Conservation (phyloP, 2,797 vertebrate species). For the Sparus aurata region DNA sequence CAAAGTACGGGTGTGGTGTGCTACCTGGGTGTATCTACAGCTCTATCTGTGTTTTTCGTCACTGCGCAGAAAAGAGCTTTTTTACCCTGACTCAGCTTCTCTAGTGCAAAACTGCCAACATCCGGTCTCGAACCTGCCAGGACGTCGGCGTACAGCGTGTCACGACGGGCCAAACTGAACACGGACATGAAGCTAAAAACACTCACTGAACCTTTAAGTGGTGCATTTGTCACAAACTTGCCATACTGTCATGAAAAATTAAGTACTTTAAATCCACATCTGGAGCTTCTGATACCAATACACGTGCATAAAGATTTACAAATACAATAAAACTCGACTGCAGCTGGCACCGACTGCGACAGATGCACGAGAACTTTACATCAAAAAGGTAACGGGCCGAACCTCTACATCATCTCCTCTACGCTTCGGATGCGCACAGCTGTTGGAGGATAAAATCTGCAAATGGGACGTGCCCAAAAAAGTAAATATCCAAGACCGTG, state of each 20-base stretch:
- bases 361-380: conserved; percentile 58
- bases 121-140: conserved; percentile 49
- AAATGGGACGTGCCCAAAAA: not conserved
- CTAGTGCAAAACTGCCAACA: conserved; percentile 71
- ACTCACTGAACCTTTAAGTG: conserved; percentile 26
- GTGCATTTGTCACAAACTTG: conserved; percentile 47
- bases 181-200: conserved; percentile 44
- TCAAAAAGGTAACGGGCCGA: conserved; percentile 22
- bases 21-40: conserved; percentile 61
- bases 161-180: conserved; percentile 45
- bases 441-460: conserved; percentile 27
- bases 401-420: conserved; percentile 19
- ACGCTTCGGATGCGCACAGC: not conserved
- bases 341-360: conserved; percentile 45
- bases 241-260: conserved; percentile 59
- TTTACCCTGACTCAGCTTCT: conserved; percentile 53
- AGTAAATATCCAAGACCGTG: conserved; percentile 33
- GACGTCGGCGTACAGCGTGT: conserved; percentile 33
- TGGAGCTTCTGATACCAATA: conserved; percentile 59
- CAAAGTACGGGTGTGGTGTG: conserved; percentile 49
- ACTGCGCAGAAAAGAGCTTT: conserved; percentile 26
- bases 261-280: conserved; percentile 60
- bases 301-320: conserved; percentile 71
- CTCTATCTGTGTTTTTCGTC: conserved; percentile 42
- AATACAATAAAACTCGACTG: conserved; percentile 61